Evolutionary conservation across 2,888 invertebrate species (phyloP).

Genomic region (Pseudococcus longispinus): DNA sequence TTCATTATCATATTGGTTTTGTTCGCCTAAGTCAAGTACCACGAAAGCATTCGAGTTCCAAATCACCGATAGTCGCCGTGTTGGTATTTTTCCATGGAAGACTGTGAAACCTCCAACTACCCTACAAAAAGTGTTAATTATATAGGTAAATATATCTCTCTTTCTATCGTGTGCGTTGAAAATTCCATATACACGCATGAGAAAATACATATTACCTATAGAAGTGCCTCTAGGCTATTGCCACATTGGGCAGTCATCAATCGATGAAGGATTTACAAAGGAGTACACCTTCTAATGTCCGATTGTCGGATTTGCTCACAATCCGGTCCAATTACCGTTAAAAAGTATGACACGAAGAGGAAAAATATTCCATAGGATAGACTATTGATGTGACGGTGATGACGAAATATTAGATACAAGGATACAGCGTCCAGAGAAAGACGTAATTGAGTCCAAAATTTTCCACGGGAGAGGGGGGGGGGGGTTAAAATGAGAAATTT

Average conservation of each 20-base stretch:
- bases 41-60: not conserved
- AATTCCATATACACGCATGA: not conserved
- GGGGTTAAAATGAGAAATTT: too few species aligned
- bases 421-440: too few species aligned
- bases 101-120: not conserved
- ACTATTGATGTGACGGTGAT: too few species aligned
- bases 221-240: not conserved
- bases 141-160: not conserved
- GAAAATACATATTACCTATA: not conserved
- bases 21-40: not conserved
- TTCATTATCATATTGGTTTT: slow-evolving; percentile 8
- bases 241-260: not conserved
- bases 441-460: too few species aligned
- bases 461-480: too few species aligned
- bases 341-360: too few species aligned
- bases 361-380: too few species aligned
- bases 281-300: not conserved
- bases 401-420: too few species aligned
- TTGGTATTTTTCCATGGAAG: not conserved
- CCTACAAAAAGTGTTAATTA: not conserved
- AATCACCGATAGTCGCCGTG: not conserved
- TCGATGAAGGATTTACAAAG: not conserved
- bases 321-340: too few species aligned
- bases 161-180: not conserved
- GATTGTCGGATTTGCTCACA: not conserved